phyloP scores from a whole-genome alignment of 2,888 invertebrate species.

The Chesias legatella region DNA sequence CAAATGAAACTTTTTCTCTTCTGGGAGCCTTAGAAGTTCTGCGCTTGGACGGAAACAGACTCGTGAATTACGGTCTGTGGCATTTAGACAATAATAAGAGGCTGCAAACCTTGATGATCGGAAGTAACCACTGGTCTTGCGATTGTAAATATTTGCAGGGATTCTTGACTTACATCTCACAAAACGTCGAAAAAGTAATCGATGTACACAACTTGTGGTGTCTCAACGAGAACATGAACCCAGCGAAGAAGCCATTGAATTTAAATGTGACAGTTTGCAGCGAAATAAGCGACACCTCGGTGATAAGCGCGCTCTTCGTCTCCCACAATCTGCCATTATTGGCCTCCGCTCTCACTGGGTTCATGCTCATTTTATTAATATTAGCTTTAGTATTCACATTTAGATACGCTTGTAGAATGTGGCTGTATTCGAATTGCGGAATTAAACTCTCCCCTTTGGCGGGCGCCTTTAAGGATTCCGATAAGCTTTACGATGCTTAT shows the following conservation, averaged over 20 bases:
- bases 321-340: conserved; percentile 91
- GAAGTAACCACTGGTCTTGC: conserved; percentile 93
- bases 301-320: conserved; percentile 89
- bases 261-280: conserved; percentile 92
- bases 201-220: conserved; percentile 89
- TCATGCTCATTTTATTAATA: conserved; percentile 88
- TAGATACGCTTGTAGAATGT: conserved; percentile 91
- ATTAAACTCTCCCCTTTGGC: conserved; percentile 88
- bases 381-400: conserved; percentile 91
- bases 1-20: conserved; percentile 89
- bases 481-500: conserved; percentile 95
- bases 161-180: conserved; percentile 88
- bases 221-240: conserved; percentile 84
- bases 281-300: conserved; percentile 89
- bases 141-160: conserved; percentile 93
- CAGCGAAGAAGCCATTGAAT: conserved; percentile 87
- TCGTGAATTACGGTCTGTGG: conserved; percentile 90
- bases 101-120: conserved; percentile 87
- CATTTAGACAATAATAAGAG: conserved; percentile 86
- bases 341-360: conserved; percentile 87
- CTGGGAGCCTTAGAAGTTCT: conserved; percentile 89
- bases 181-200: conserved; percentile 87
- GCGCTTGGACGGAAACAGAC: conserved; percentile 91
- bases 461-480: conserved; percentile 87
- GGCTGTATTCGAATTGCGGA: conserved; percentile 93